phyloP scores from a whole-genome alignment of 2,113 vertebrate genomes.

The Muscicapa adusta region DNA sequence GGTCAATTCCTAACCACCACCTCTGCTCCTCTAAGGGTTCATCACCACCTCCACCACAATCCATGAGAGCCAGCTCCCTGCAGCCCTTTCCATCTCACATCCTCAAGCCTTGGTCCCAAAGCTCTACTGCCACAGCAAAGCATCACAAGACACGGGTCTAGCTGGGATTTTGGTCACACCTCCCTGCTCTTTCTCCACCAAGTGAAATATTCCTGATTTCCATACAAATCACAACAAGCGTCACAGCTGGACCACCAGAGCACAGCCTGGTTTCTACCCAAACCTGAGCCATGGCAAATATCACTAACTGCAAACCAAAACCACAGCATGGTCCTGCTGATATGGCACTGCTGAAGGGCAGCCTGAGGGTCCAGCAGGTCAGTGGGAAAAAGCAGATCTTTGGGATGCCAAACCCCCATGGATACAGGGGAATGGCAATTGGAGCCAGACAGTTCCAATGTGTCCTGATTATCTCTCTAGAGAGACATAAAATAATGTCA shows the following conservation, averaged over 20 bases:
- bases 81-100: background rate
- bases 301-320: background rate
- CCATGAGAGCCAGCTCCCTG: rapidly evolving
- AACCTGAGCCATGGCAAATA: background rate
- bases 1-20: background rate
- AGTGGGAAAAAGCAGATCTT: rapidly evolving
- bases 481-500: background rate
- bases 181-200: background rate
- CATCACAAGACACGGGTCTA: rapidly evolving
- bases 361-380: rapidly evolving
- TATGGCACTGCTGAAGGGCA: rapidly evolving
- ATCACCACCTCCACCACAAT: background rate
- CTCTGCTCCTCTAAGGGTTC: background rate
- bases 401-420: rapidly evolving
- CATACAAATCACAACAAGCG: background rate
- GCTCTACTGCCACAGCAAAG: background rate
- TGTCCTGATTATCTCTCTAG: background rate
- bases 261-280: background rate
- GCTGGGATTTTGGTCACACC: background rate
- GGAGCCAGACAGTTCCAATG: background rate
- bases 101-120: background rate
- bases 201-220: background rate
- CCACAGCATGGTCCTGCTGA: rapidly evolving
- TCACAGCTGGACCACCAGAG: background rate
- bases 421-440: rapidly evolving